Evolutionary conservation across 2,888 invertebrate species (phyloP), one percentile per base, ranked within the genome.

Genomic region (Macropis europaea): DNA sequence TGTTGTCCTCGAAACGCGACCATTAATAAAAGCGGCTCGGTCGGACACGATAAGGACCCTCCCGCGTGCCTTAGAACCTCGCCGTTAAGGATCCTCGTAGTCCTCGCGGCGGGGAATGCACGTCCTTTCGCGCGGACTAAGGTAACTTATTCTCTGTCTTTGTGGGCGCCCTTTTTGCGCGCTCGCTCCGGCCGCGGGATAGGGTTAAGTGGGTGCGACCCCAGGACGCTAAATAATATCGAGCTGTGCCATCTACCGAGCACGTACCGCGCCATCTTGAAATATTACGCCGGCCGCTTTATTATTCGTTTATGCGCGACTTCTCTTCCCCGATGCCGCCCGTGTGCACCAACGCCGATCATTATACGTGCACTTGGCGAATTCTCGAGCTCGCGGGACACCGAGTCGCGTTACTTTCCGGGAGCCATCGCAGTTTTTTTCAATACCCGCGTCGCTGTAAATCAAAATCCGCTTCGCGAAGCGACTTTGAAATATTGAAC

Each of bases 131-230:
- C 82, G 83, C 79, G 82, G 78, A 84, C 81, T 81, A 81, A 80
- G 85, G 83, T 84, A 84, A 86, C 85, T 87, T 86, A 83, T 87
- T 87, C 84, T 83, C 85, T 87, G 87, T 87, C 87, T 86, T 85
- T 87, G 86, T 82, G 80, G 84, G 79, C 78, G 79, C 79, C 73
- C 82, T 87, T 87, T 85, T 86, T 82, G 83, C 82, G 78, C 81
- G 78, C 70, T 75, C 75, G 73, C 75, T 77, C 52, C 78, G 76
- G 76, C 73, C 84, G 82, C 77, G 77, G 81, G 81, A 82, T 85
- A 81, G 86, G 88, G 88, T 88, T 88, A 88, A 88, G 88, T 88
- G 88, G 87, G 86, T 87, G 85, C 82, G 88, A 88, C 88, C 88
- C 73, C 83, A 83, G 79, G 88, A 87, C 84, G 87, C 86, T 88